A percentile compares a stretch with the other conserved stretches of the same genome.
These are phyloP conservation scores for Gopherus evgoodei DNA, from an alignment of 2,113 vertebrate genomes.

Conservation along the genomic window DNA sequence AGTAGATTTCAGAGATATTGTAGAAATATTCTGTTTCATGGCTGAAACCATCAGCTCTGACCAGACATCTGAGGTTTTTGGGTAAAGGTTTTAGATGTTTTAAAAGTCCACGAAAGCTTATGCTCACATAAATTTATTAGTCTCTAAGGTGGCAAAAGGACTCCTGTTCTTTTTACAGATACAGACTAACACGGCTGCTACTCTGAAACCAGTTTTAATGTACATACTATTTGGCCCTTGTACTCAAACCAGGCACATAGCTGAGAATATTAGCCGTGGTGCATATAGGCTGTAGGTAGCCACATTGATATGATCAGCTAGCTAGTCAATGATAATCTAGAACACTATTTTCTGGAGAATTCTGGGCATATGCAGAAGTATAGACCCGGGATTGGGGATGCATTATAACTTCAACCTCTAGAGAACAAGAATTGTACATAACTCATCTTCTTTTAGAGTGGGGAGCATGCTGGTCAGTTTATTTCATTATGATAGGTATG, in stretches of 20 bases:
- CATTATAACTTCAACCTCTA: neutral
- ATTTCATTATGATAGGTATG: neutral
- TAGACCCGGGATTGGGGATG: neutral
- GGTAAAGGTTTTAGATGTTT: neutral
- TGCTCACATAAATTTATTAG: no score
- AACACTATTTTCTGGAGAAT: neutral
- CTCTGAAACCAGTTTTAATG: neutral
- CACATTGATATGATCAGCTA: neutral
- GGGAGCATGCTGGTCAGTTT: rapidly evolving
- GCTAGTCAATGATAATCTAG: neutral
- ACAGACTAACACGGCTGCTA: no score
- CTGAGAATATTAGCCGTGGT: neutral
- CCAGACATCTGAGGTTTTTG: neutral
- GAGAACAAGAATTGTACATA: neutral
- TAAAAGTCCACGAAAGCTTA: no score
- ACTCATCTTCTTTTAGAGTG: neutral
- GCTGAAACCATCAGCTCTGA: no score
- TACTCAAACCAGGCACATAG: neutral
- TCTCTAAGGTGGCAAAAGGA: no score
- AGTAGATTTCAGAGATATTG: neutral
- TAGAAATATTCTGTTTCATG: neutral
- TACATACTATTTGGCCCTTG: no score
- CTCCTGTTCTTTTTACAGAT: no score
- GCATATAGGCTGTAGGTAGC: neutral
- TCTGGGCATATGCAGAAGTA: neutral